Percentiles rank a stretch among this genome's conserved stretches.
Evolutionary conservation across 2,113 vertebrate species (phyloP).

Genomic region (Pardalotus punctatus): DNA sequence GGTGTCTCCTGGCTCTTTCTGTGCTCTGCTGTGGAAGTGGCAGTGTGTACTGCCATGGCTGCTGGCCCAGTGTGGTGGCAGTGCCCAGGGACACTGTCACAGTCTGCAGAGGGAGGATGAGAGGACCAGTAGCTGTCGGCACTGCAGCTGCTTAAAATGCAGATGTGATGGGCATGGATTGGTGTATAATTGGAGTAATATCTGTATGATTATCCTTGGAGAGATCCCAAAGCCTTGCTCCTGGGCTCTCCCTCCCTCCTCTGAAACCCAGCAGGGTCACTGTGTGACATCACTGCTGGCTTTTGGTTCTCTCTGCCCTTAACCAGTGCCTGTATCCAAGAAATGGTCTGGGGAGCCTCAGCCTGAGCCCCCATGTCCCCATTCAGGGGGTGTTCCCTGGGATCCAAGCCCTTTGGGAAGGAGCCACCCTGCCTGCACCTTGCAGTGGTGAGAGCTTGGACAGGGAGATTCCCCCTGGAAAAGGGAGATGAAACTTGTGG

Average conservation of each 20-base stretch:
- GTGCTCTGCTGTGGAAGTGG: not conserved
- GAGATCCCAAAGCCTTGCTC: not conserved
- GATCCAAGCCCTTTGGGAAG: fast-evolving
- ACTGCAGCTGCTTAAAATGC: not conserved
- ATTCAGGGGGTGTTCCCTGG: fast-evolving
- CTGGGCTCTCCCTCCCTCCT: not conserved
- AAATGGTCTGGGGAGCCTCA: not conserved
- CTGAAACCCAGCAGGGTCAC: fast-evolving
- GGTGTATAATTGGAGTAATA: not conserved
- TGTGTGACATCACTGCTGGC: not conserved
- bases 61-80: not conserved
- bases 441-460: fast-evolving
- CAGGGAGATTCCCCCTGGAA: not conserved
- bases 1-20: fast-evolving
- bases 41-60: not conserved
- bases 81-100: fast-evolving
- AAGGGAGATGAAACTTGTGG: too few relatives aligned
- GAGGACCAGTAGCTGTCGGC: not conserved
- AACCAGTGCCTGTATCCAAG: fast-evolving
- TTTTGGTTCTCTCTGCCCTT: not conserved
- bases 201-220: not conserved
- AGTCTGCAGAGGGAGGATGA: fast-evolving
- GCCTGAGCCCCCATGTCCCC: fast-evolving
- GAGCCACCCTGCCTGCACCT: fast-evolving
- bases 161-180: not conserved